A percentile compares a stretch with the other conserved stretches of the same genome.
Conservation (phyloP, 2,888 invertebrate genomes). For the Acrocera orbiculus region DNA sequence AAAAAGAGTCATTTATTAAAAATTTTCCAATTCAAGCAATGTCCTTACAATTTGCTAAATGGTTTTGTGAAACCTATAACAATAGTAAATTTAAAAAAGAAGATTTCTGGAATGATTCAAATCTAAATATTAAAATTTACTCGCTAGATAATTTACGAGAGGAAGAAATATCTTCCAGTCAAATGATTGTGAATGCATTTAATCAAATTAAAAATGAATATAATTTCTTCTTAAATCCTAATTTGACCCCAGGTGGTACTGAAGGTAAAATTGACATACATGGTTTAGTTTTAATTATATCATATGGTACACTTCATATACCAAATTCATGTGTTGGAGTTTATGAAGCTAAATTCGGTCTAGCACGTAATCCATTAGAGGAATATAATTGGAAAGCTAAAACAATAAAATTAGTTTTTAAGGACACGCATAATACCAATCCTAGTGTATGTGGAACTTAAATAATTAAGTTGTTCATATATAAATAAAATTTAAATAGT, state of each 20-base stretch:
- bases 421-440: too few relatives aligned
- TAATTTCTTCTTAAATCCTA: constrained; percentile 41
- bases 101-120: constrained; percentile 39
- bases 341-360: constrained; percentile 46
- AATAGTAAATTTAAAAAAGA: constrained; percentile 28
- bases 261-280: constrained; percentile 40
- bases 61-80: constrained; percentile 37
- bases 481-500: too few relatives aligned
- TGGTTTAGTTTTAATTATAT: constrained; percentile 41
- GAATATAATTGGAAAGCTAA: constrained; percentile 53
- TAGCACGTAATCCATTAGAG: constrained; percentile 41
- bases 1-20: background rate
- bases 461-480: too few relatives aligned
- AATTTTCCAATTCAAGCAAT: constrained; percentile 29
- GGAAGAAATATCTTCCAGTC: constrained; percentile 14
- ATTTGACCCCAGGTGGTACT: constrained; percentile 37
- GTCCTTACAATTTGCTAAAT: constrained; percentile 37
- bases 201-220: constrained; percentile 28
- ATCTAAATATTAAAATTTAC: constrained; percentile 17
- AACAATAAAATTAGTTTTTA: too few relatives aligned
- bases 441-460: too few relatives aligned
- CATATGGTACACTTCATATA: constrained; percentile 45
- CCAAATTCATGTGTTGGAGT: constrained; percentile 36
- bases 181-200: constrained; percentile 25
- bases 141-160: constrained; percentile 17